Conservation (phyloP, 1,140 invertebrate species). For the Rhagoletis pomonella region DNA sequence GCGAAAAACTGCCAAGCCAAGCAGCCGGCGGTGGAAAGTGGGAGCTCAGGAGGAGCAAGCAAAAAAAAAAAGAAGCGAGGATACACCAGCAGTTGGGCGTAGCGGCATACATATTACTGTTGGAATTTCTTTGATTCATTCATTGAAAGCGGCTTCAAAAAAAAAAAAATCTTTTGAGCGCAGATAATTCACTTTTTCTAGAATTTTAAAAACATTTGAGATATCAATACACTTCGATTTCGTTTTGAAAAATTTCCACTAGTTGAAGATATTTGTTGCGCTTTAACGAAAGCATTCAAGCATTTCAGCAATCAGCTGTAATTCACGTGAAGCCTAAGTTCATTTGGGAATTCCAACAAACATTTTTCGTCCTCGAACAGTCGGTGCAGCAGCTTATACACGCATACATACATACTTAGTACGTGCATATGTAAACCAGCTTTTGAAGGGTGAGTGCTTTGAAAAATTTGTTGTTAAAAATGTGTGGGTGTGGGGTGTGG, state of each 20-base stretch:
- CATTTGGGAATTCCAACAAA: neutral
- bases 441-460: neutral
- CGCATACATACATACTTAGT: too few relatives aligned
- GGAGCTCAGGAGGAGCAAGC: neutral
- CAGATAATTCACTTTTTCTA: neutral
- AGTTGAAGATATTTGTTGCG: neutral
- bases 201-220: neutral
- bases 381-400: neutral
- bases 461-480: neutral
- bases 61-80: neutral
- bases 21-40: slow-evolving; percentile 13
- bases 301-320: neutral
- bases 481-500: slow-evolving; percentile 15
- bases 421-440: neutral
- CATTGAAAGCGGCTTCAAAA: neutral
- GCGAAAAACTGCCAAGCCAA: neutral
- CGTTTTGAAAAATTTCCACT: neutral
- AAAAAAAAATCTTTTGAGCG: neutral
- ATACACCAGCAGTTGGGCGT: neutral
- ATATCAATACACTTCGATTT: neutral
- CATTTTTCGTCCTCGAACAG: neutral
- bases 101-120: neutral
- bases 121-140: neutral
- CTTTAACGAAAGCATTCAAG: slow-evolving; percentile 1
- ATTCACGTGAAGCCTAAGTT: neutral